Evolutionary conservation across 2,113 vertebrate species (phyloP).

Genomic region (Petroica traversi): DNA sequence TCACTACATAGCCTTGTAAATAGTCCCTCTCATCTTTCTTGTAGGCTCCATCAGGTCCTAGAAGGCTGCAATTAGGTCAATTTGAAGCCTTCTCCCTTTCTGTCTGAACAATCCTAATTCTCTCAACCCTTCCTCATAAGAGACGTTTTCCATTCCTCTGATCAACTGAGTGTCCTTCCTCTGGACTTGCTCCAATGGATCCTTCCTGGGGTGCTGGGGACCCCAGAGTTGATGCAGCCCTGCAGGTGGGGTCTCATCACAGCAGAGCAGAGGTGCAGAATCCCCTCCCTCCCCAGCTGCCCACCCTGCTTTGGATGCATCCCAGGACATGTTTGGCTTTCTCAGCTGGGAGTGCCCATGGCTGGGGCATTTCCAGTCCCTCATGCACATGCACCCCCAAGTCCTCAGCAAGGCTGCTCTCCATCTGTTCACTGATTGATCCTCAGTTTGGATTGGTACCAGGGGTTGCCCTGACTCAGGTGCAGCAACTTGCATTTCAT

Average conservation of each 20-base stretch:
- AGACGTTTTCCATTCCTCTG: neutral
- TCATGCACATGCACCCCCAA: fast-evolving
- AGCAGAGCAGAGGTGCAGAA: neutral
- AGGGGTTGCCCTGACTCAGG: fast-evolving
- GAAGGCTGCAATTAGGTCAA: neutral
- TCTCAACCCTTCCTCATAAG: neutral
- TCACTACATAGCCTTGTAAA: neutral
- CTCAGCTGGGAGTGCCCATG: fast-evolving
- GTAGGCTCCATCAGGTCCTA: neutral
- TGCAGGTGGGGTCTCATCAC: neutral
- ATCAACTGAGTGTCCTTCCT: neutral
- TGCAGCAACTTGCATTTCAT: neutral
- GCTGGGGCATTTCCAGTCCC: neutral
- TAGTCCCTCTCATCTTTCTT: neutral
- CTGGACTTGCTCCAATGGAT: fast-evolving
- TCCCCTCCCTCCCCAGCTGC: neutral
- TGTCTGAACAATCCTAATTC: neutral
- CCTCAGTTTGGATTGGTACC: no score
- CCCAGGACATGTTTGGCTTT: neutral
- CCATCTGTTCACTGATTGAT: neutral
- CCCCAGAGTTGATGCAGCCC: neutral
- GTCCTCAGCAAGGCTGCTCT: fast-evolving
- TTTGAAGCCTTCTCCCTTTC: neutral
- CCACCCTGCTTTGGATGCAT: neutral
- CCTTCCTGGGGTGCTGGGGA: neutral